Base-by-base conservation (phyloP, 2,113 vertebrate species). In the Edolisoma coerulescens region DNA sequence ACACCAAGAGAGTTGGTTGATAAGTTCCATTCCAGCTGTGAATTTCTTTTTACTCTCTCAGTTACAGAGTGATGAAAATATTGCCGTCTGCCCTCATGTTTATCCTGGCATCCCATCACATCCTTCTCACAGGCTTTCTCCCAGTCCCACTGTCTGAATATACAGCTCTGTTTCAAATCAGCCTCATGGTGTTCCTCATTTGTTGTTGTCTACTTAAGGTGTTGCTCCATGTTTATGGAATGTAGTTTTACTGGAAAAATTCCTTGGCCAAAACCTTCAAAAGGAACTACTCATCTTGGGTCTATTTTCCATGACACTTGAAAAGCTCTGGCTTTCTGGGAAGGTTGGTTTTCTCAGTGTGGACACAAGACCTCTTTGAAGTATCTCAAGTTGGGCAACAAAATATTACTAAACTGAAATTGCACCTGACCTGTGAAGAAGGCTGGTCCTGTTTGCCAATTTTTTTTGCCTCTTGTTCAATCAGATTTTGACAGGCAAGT, bases 161-260 rank as follows among this genome's bases (percentile, higher is more conserved):
- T 41, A 87, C 78, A 90, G 78, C 82, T 56, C 42, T 88, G 75
- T 94, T 96, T 94, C 90, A 93, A 71, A 87, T 89, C 77, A 92
- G 3, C 63, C 44, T 78, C 77, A 69, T 0, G 0, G 65, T 91
- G 77, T 63, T 97, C 70, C 84, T 94, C 82, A 88, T 88, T 95
- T 96, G 84, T 94, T 96, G 70, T 93, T 94, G 75, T 90, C 94
- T 96, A 19, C 90, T 74, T 73, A 90, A 85, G 78, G 91, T 97
- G 95, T 96, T 96, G 91, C 94, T 95, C 94, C 91, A 96, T 93
- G 78, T 96, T 96, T 90, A 88, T 94, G 95, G 94, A 97, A 97
- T 96, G 95, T 28, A 85, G 94, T 94, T 95, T 94, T 95, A 95
- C 95, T 94, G 95, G 95, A 96, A 96, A 97, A 96, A 94, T 91